Base-by-base conservation (phyloP, 2,113 vertebrate genomes). In the Dicaeum eximium region DNA sequence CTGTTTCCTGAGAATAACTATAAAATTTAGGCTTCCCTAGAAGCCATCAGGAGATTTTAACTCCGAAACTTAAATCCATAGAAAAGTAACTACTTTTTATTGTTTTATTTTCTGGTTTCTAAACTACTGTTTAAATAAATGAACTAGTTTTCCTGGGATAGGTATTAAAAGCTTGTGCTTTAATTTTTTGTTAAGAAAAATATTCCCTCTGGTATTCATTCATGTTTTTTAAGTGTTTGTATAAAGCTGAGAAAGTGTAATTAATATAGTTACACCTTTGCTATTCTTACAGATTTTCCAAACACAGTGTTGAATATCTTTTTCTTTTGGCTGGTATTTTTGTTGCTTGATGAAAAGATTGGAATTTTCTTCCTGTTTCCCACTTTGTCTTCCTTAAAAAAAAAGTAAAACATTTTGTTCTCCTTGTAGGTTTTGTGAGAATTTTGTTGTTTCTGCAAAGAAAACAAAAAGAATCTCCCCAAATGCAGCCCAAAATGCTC, bases 91-190 rank as follows among this genome's bases (percentile, higher is more conserved):
- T 57, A 23, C 23, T 53, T 45, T 53, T 61, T 38, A 20, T 50
- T 35, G 9, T 37, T 74, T 88, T 31, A 80, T 48, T 84, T 95
- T 75, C 74, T 90, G 38, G 7, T 86, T 96, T 95, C 72, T 86
- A 71, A 94, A 64, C 62, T 88, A 70, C 91, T 95, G 90, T 92
- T 94, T 90, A 77, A 96, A 92, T 86, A 96, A 91, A 88, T 40
- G 15, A 94, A 78, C 48, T 83, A 10, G 12, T 89, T 95, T 80
- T 92, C 71, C 86, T 81, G 56, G 9, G 48, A 66, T 54, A 60
- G 45, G 7, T 72, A 90, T 87, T 90, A 80, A 90, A 95, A 94
- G 18, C 67, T 88, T 71, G n/a, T 92, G 90, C 71, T 90, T 62
- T 60, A 21, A 57, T 61, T 67, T 70, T 88, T 86, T 80, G 16